Percentiles rank a stretch among this genome's conserved stretches.
These are phyloP conservation scores for Eretmocerus hayati DNA, from an alignment of 2,888 invertebrate genomes.

Conservation along the genomic window DNA sequence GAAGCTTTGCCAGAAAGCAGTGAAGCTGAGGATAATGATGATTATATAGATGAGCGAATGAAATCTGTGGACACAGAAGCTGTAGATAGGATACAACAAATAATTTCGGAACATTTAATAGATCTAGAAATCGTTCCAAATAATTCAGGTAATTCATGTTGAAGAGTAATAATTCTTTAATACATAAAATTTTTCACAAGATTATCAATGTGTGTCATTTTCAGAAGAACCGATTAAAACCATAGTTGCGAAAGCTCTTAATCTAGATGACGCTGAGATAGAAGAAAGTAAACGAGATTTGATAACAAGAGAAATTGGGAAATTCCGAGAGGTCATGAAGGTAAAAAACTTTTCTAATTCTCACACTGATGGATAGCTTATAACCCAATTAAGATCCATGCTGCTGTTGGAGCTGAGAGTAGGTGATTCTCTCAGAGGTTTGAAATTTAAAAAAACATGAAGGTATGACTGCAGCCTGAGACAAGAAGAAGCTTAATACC, in stretches of 20 bases:
- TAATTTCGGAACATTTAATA: constrained; percentile 67
- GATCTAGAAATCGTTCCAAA: constrained; percentile 42
- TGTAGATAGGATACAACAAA: constrained; percentile 67
- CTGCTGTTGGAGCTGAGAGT: no score
- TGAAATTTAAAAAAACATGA: no score
- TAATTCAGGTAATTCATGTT: constrained; percentile 33
- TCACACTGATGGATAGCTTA: no score
- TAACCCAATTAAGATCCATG: no score
- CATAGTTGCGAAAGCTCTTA: constrained; percentile 40
- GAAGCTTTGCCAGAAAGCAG: constrained; percentile 56
- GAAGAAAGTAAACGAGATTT: constrained; percentile 95
- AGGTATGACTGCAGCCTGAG: constrained; percentile 22
- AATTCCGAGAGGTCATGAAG: constrained; percentile 96
- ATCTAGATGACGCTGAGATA: constrained; percentile 76
- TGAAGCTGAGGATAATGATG: constrained; percentile 52
- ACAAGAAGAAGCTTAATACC: constrained; percentile 21
- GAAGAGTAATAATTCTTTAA: not conserved
- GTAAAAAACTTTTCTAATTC: constrained; percentile 53
- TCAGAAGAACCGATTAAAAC: constrained; percentile 51
- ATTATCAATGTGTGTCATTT: constrained; percentile 3
- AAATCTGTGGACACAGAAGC: constrained; percentile 68
- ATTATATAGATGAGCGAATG: constrained; percentile 71
- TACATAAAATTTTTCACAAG: not conserved
- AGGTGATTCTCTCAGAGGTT: no score
- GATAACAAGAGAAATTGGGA: constrained; percentile 94